These are phyloP conservation scores for Bhutanitis thaidina DNA, from an alignment of 2,888 invertebrate genomes.

Conservation along the genomic window DNA sequence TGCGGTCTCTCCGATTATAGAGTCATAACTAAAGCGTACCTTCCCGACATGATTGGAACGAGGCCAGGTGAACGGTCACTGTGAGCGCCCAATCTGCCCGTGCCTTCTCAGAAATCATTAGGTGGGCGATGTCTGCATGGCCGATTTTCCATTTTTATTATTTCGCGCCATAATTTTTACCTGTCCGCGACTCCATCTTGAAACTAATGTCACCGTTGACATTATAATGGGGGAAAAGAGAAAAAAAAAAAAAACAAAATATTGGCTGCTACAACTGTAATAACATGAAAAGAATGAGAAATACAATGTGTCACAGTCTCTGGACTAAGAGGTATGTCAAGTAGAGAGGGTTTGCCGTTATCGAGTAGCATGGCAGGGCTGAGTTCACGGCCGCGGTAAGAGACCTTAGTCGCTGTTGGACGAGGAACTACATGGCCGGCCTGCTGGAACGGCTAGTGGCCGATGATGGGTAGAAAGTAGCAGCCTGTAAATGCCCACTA, in stretches of 20 bases:
- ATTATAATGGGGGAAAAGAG: neutral
- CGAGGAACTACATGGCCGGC: no score
- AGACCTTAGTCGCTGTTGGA: no score
- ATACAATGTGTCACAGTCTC: no score
- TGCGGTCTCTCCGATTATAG: neutral
- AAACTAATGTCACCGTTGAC: neutral
- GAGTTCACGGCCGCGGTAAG: no score
- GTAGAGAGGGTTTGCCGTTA: no score
- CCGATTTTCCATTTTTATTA: slow-evolving; percentile 8
- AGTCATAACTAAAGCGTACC: neutral
- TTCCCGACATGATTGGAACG: slow-evolving; percentile 3
- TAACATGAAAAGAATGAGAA: no score
- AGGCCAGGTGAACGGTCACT: slow-evolving; percentile 7
- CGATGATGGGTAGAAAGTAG: no score
- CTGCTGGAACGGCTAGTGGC: no score
- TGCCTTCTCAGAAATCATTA: slow-evolving; percentile 12
- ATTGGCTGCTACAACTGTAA: neutral
- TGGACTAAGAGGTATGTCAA: no score
- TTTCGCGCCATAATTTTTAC: slow-evolving; percentile 10
- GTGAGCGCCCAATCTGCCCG: neutral
- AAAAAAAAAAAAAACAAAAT: neutral
- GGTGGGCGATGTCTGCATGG: slow-evolving; percentile 14
- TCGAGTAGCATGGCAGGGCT: no score
- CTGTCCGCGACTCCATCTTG: slow-evolving; percentile 5
- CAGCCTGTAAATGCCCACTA: no score